Percentiles rank a stretch among this genome's conserved stretches.
These are phyloP conservation scores for Brachionus plicatilis DNA, from an alignment of 1,140 invertebrate genomes.

Conservation along the genomic window DNA sequence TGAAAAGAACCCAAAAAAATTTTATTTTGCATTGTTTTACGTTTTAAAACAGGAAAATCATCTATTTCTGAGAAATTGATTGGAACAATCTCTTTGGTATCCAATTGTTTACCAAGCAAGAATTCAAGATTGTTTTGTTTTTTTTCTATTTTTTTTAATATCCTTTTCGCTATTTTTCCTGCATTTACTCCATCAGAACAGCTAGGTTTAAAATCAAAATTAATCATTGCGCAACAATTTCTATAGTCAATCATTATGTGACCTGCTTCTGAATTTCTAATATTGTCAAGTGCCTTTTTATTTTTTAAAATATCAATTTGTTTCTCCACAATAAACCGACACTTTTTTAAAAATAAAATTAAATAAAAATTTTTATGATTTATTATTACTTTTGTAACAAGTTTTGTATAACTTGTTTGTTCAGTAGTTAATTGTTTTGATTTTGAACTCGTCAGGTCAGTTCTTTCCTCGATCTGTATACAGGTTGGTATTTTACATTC, in stretches of 20 bases:
- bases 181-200: conserved; percentile 11
- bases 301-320: not conserved
- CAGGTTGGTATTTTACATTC: not conserved
- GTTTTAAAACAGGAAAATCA: not conserved
- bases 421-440: not conserved
- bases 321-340: conserved; percentile 21
- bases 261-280: not conserved
- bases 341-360: not conserved
- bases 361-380: not conserved
- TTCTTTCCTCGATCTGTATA: not conserved
- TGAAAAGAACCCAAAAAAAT: conserved; percentile 7
- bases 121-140: not conserved
- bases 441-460: not conserved
- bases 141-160: not conserved
- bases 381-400: not conserved
- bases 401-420: not conserved
- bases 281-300: not conserved
- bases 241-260: conserved; percentile 5
- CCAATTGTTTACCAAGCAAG: not conserved
- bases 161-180: not conserved
- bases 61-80: not conserved
- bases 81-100: not conserved
- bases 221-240: not conserved
- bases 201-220: not conserved
- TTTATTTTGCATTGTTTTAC: not conserved